These are phyloP conservation scores for Pelobates fuscus DNA, from an alignment of 2,113 vertebrate genomes.

Conservation along the genomic window DNA sequence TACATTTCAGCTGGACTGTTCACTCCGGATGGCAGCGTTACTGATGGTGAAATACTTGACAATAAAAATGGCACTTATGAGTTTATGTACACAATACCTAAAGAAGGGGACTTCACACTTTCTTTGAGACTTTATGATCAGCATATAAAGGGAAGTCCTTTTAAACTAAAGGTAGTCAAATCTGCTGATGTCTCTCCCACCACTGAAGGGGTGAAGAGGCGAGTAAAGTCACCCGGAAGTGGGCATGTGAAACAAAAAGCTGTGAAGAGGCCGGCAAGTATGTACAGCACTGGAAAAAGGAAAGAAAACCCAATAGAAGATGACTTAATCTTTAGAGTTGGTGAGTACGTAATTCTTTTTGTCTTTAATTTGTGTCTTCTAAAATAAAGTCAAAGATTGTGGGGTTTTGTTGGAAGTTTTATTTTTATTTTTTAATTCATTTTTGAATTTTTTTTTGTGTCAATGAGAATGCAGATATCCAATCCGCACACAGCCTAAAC, in stretches of 20 bases:
- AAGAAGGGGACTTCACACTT: conserved; percentile 86
- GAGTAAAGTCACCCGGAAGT: conserved; percentile 88
- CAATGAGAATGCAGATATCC: too few relatives aligned
- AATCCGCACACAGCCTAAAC: too few relatives aligned
- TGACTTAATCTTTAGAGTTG: conserved; percentile 91
- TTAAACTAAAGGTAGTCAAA: conserved; percentile 87
- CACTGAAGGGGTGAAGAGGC: conserved; percentile 84
- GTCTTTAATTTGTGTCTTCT: too few relatives aligned
- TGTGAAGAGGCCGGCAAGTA: conserved; percentile 90
- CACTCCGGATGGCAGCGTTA: conserved; percentile 80
- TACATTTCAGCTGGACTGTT: conserved; percentile 84
- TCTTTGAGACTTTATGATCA: conserved; percentile 89
- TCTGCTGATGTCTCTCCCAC: conserved; percentile 81
- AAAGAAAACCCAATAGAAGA: conserved; percentile 97
- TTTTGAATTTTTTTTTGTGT: background rate
- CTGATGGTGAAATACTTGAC: conserved; percentile 88
- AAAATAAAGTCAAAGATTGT: too few relatives aligned
- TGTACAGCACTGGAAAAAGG: conserved; percentile 93
- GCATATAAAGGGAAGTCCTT: conserved; percentile 93
- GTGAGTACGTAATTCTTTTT: conserved; percentile 72
- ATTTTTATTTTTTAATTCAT: too few relatives aligned
- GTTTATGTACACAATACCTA: conserved; percentile 85
- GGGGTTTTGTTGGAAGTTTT: background rate
- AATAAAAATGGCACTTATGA: conserved; percentile 98
- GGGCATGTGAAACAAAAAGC: conserved; percentile 90